Percentiles rank a stretch among this genome's conserved stretches.
These are phyloP conservation scores for Geococcyx californianus DNA, from an alignment of 2,113 vertebrate genomes.

Conservation along the genomic window DNA sequence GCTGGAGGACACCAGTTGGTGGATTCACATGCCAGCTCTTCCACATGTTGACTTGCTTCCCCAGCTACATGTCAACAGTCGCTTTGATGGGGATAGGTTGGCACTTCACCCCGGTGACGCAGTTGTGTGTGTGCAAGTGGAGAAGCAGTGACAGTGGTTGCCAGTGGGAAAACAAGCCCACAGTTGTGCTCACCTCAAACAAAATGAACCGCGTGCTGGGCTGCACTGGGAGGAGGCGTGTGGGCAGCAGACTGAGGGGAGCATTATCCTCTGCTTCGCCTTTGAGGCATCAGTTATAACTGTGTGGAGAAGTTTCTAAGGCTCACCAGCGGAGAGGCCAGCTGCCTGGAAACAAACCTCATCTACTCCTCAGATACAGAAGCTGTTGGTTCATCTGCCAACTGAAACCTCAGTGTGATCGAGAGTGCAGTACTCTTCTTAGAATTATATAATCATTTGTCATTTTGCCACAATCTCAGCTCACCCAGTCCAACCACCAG, in stretches of 20 bases:
- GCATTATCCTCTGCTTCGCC: not conserved
- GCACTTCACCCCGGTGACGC: accelerated
- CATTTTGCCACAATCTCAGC: too few relatives aligned
- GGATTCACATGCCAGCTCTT: not conserved
- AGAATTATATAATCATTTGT: too few relatives aligned
- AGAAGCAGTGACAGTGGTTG: accelerated
- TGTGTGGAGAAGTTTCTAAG: not conserved
- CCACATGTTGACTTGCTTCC: not conserved
- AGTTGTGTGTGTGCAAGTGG: not conserved
- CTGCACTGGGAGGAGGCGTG: not conserved
- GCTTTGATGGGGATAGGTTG: not conserved
- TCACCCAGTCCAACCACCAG: too few relatives aligned
- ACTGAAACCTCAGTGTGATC: not conserved
- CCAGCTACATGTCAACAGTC: not conserved
- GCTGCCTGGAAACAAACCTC: not conserved
- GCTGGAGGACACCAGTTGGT: not conserved
- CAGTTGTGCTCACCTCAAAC: not conserved
- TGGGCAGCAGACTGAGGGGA: not conserved
- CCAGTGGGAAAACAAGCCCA: not conserved
- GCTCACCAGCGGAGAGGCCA: not conserved
- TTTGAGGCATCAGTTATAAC: not conserved
- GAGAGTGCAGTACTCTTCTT: not conserved
- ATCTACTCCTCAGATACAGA: not conserved
- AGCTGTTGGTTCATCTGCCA: not conserved
- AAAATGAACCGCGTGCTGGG: not conserved